These are phyloP conservation scores for Lichenostomus cassidix DNA, from an alignment of 2,113 vertebrate genomes.

Conservation along the genomic window DNA sequence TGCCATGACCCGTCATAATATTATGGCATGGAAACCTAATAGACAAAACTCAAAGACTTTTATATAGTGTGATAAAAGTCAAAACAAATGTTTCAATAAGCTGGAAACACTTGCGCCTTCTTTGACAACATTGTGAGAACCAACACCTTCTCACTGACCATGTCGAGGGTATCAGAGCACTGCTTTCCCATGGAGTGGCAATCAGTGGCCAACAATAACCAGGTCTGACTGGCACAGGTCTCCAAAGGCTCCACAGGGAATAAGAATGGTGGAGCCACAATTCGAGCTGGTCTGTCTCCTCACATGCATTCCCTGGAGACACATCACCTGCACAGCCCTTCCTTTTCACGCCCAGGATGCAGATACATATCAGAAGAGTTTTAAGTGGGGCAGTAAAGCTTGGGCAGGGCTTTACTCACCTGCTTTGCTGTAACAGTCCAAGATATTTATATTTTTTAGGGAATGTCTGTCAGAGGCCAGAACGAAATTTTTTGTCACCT, in stretches of 20 bases:
- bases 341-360: neutral
- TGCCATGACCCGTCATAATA: constrained; percentile 24
- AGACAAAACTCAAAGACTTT: constrained; percentile 51
- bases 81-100: constrained; percentile 38
- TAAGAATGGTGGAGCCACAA: neutral
- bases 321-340: neutral
- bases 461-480: neutral
- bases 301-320: neutral
- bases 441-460: neutral
- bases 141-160: neutral
- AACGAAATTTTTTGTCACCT: neutral
- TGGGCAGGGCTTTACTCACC: neutral
- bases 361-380: neutral
- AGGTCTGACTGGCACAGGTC: neutral
- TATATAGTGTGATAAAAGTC: constrained; percentile 2
- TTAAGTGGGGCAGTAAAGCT: neutral
- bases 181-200: neutral
- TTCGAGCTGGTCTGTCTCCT: neutral
- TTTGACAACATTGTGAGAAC: constrained; percentile 20
- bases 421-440: neutral
- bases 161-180: neutral
- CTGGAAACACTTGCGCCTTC: constrained; percentile 11
- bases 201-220: neutral
- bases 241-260: neutral
- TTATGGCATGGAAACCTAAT: constrained; percentile 29